Percentiles rank a stretch among this genome's conserved stretches.
Conservation (phyloP, 2,113 vertebrate genomes). For the Tamias sibiricus region DNA sequence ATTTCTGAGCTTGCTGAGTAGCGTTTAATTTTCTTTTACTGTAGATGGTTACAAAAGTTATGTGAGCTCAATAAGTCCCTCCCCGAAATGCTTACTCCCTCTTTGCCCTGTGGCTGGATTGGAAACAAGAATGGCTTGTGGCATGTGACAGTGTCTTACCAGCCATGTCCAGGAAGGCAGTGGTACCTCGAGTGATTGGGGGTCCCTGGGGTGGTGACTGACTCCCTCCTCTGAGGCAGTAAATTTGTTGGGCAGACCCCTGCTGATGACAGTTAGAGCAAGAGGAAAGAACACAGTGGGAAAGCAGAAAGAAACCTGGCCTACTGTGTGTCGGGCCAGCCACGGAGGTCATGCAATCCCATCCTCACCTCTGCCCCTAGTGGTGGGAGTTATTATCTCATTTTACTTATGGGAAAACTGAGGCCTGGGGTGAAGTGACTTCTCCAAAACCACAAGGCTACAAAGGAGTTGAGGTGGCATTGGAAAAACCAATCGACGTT, state of each 20-base stretch:
- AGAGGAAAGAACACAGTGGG: background rate
- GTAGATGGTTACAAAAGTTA: background rate
- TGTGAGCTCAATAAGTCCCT: background rate
- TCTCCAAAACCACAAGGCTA: background rate
- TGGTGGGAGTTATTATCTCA: background rate
- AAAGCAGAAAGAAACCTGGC: background rate
- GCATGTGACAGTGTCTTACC: background rate
- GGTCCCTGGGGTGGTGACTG: background rate
- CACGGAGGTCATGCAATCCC: background rate
- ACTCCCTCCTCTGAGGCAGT: background rate
- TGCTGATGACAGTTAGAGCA: background rate
- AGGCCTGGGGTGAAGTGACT: background rate
- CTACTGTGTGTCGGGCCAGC: no score
- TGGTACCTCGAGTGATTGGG: background rate
- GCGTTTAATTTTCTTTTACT: background rate
- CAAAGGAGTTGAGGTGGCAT: background rate
- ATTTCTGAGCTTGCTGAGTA: background rate
- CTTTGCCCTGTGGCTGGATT: background rate
- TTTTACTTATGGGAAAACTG: constrained; percentile 29
- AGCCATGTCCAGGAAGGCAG: background rate
- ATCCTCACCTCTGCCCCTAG: background rate
- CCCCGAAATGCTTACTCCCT: background rate
- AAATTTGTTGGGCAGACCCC: background rate
- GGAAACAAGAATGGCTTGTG: background rate
- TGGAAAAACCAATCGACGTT: background rate